Percentiles rank a stretch among this genome's conserved stretches.
phyloP scores from a whole-genome alignment of 2,113 vertebrate species.

The Acrocephalus kingi region DNA sequence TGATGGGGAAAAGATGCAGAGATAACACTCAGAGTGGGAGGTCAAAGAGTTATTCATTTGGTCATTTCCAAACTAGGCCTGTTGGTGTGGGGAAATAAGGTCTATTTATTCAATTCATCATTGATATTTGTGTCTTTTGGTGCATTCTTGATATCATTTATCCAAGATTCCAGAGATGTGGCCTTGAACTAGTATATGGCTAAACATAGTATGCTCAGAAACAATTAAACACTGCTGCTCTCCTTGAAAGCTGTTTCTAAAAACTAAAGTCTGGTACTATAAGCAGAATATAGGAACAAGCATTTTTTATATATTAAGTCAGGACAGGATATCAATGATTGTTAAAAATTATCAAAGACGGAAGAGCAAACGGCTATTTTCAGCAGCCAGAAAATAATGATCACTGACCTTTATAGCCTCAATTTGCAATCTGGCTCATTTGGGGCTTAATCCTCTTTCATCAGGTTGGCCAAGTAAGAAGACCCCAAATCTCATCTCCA shows the following conservation, averaged over 20 bases:
- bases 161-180: neutral
- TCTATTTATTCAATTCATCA: constrained; percentile 45
- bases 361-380: neutral
- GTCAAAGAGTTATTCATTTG: constrained; percentile 74
- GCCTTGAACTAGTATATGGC: constrained; percentile 4
- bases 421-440: neutral
- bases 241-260: constrained; percentile 19
- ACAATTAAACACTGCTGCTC: neutral
- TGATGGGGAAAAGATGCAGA: constrained; percentile 64
- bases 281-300: neutral
- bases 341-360: neutral
- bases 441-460: neutral
- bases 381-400: neutral
- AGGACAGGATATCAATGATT: neutral
- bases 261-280: neutral
- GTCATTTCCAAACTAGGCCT: constrained; percentile 70
- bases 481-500: neutral
- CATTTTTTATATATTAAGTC: neutral
- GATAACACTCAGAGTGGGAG: constrained; percentile 43
- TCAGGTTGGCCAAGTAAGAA: neutral
- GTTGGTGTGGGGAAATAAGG: neutral
- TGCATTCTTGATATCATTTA: constrained; percentile 44
- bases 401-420: neutral
- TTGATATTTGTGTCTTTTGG: constrained; percentile 25
- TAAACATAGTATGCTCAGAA: neutral